These are phyloP conservation scores for Brachyrhaphis roseni DNA, from an alignment of 2,797 vertebrate species.

Conservation along the genomic window DNA sequence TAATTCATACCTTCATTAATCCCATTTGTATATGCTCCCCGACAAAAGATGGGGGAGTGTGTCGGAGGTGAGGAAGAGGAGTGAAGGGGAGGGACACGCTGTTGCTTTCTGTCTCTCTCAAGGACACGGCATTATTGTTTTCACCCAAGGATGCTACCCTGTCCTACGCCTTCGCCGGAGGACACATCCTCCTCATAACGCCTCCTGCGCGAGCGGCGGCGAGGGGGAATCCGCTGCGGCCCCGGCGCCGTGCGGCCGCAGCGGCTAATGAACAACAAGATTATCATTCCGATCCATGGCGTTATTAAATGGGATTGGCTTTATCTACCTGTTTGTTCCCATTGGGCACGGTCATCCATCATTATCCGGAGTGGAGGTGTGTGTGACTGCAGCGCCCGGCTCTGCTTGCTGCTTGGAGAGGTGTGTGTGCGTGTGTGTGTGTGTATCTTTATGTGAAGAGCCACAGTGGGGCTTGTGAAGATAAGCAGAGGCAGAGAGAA, in stretches of 20 bases:
- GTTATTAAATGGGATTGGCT: constrained; percentile 81
- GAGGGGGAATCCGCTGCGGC: constrained; percentile 50
- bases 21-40: constrained; percentile 76
- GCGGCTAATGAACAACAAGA: constrained; percentile 76
- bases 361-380: constrained; percentile 72
- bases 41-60: constrained; percentile 74
- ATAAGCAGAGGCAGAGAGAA: constrained; percentile 83
- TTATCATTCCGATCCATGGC: constrained; percentile 80
- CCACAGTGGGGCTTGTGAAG: constrained; percentile 78
- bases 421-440: not conserved
- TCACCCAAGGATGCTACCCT: constrained; percentile 45
- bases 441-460: constrained; percentile 43
- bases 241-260: constrained; percentile 60
- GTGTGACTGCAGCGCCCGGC: constrained; percentile 40
- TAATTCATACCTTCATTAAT: constrained; percentile 82
- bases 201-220: constrained; percentile 30
- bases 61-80: constrained; percentile 31
- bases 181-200: constrained; percentile 44
- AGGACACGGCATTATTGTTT: constrained; percentile 75
- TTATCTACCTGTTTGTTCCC: constrained; percentile 80
- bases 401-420: constrained; percentile 16
- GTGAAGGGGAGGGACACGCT: constrained; percentile 1
- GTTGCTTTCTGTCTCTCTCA: constrained; percentile 61
- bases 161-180: constrained; percentile 54
- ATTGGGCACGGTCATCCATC: constrained; percentile 76